Percentiles rank a stretch among this genome's conserved stretches.
phyloP scores from a whole-genome alignment of 2,797 vertebrate genomes.

The Liparis tanakae region DNA sequence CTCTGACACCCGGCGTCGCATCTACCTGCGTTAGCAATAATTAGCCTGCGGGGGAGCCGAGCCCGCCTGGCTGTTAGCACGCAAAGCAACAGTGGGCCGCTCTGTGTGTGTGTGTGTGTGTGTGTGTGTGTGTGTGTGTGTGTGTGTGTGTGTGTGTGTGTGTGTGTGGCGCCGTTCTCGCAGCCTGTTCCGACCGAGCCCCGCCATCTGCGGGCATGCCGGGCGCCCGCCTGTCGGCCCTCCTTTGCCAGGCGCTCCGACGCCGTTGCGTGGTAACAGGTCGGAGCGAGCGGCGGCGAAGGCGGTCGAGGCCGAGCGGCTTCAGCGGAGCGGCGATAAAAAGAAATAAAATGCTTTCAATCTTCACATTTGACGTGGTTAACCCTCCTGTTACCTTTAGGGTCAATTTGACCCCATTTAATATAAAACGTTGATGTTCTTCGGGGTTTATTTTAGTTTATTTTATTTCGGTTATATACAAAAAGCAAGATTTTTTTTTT shows the following conservation, averaged over 20 bases:
- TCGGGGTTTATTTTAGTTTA: too few species aligned
- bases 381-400: too few species aligned
- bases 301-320: conserved; percentile 64
- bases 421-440: too few species aligned
- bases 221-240: conserved; percentile 74
- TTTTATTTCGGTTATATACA: too few species aligned
- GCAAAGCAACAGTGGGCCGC: conserved; percentile 63
- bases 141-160: conserved; percentile 17
- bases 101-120: conserved; percentile 16
- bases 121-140: conserved; percentile 23
- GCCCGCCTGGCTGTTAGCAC: conserved; percentile 62
- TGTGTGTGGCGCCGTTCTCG: conserved; percentile 52
- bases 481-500: too few species aligned
- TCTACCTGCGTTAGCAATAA: conserved; percentile 40
- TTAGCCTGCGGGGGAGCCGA: conserved; percentile 59
- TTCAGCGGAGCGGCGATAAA: conserved; percentile 46
- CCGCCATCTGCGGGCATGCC: conserved; percentile 79
- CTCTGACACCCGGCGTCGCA: neutral
- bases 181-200: conserved; percentile 75
- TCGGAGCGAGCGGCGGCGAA: conserved; percentile 63
- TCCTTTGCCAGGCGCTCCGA: conserved; percentile 77
- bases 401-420: too few species aligned
- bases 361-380: neutral
- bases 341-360: neutral
- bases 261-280: conserved; percentile 79